Base-by-base conservation (phyloP, 2,888 invertebrate genomes). In the Callimorpha dominula region DNA sequence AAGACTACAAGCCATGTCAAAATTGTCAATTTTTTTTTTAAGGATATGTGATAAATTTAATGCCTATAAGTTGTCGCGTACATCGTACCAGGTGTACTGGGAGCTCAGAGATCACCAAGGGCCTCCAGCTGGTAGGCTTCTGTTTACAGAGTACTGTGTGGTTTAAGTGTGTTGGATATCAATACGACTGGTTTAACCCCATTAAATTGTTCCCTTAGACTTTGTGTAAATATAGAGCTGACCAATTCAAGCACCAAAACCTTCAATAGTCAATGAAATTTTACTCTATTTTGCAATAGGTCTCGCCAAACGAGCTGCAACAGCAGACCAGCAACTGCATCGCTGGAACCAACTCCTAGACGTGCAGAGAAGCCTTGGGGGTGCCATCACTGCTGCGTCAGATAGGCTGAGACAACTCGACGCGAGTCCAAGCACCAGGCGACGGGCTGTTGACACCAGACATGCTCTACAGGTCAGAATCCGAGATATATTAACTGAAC, bases 401-500 rank as follows among this genome's bases (percentile, higher is more conserved):
- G 98, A 98, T 90, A 96, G 97, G 76, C 96, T 97, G 84, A 97
- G 97, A 82, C 97, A 98, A 92, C 96, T 98, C 81, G 98, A 98
- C 90, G 96, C 96, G 73, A 96, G 96, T 77, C 97, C 98, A 68
- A 96, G 97, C 85, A 98, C 97, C 68, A 97, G 97, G 88, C 96
- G 97, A 81, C 97, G 97, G 87, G 96, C 98, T 78, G 93, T 97
- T 77, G 97, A 98, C 86, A 97, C 97, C 78, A 97, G 97, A 87
- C 97, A 97, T 91, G 96, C 97, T 78, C 92, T 98, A 81, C 96
- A 97, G 96, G 98, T 98, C 86, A 79, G 73, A 7, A 50, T 31
- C 31, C 31, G 31, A 31, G 31, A 31, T 31, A 31, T 31, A 31
- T 1, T 31, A 31, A 31, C 31, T 31, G 31, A 31, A 31, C 2